Conservation (phyloP, 2,113 vertebrate species). For the Anguilla rostrata region DNA sequence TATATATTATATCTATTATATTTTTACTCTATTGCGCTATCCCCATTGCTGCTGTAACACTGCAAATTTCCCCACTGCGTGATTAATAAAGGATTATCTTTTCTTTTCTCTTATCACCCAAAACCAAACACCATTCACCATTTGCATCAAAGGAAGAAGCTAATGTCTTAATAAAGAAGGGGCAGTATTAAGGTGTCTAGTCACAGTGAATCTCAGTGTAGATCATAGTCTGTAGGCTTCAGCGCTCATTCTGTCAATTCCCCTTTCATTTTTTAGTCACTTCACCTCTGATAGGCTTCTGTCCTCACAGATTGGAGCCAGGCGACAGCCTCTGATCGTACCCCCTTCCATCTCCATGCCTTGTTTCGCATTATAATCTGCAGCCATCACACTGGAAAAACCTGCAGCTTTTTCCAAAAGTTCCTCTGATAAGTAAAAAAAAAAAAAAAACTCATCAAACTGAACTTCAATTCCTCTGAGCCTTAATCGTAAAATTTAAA, state of each 20-base stretch:
- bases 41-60: no score
- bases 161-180: no score
- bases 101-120: no score
- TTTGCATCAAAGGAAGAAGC: no score
- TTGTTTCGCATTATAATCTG: conserved; percentile 44
- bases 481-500: conserved; percentile 9
- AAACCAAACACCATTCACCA: no score
- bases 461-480: not conserved
- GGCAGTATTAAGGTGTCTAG: no score
- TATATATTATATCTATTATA: no score
- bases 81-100: no score
- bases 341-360: not conserved
- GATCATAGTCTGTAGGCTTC: not conserved
- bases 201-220: not conserved
- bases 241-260: not conserved
- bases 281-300: not conserved
- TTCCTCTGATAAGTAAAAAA: not conserved
- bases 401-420: not conserved
- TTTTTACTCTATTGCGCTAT: no score
- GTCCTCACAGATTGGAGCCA: not conserved
- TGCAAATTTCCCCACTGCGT: no score
- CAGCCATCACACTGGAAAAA: not conserved
- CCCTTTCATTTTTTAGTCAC: not conserved
- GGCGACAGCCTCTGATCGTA: not conserved
- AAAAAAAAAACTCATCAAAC: not conserved